Base-by-base conservation (phyloP, 2,888 invertebrate species). In the Epsilonema sp. region DNA sequence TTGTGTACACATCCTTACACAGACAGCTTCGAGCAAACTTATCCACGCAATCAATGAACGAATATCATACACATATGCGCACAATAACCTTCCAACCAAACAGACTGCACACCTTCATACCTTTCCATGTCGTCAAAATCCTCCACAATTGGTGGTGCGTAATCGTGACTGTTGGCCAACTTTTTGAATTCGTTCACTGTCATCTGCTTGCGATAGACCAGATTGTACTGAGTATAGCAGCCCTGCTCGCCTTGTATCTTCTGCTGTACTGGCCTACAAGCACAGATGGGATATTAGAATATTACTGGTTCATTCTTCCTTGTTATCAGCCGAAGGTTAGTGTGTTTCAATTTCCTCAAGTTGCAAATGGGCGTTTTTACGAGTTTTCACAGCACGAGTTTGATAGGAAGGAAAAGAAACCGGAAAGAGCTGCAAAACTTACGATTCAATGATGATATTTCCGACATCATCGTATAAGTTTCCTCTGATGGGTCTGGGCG, bases 181-280 rank as follows among this genome's bases (percentile, higher is more conserved):
- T 82, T 79, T 47, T 79, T 75, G 63, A 86, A 97, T 55, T 94
- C 87, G 54, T 79, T 78, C 0, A 90, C 82, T 0, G 78, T 78
- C 77, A 92, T 80, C 0, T 82, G 71, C 63, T 85, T 87, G 65
- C 89, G 85, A 68, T 90, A 89, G 51, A 92, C 85, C n/a, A 44
- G 49, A 68, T 94, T 97, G 52, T 85, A 83, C 70, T 92, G 90
- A 64, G 87, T 86, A 67, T 86, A 97, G 49, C 87, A 74, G 39
- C 94, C 94, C 69, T 86, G 86, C 62, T 85, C 85, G 20, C 94
- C 94, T 42, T 82, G 83, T 1, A 94, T 90, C 41, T 79, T 78
- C 66, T 94, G 92, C 60, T 82, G 82, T 55, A 97, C 94, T 0
- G 97, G 94, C 19, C 61, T 63, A 47, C 49, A 60, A 55, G 31